Evolutionary conservation across 2,797 vertebrate genomes (phyloP).

Genomic region (Lacerta agilis): DNA sequence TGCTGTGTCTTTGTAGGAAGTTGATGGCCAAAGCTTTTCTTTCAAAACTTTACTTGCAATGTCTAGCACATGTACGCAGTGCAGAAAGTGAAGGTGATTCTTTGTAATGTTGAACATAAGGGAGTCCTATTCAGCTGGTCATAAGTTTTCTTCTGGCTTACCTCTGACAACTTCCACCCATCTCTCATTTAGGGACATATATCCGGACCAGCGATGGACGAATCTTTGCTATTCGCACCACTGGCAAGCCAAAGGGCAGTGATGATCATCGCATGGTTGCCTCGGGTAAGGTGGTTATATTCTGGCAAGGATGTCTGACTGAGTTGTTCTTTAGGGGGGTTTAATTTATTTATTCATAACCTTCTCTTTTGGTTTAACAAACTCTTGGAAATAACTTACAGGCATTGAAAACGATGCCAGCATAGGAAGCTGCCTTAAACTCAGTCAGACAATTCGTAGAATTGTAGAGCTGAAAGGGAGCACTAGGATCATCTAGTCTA

Average conservation of each 20-base stretch:
- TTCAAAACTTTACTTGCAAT: background rate
- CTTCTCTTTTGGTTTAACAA: too few species aligned
- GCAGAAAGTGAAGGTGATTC: background rate
- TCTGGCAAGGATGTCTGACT: accelerated
- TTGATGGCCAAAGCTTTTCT: background rate
- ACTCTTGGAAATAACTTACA: too few species aligned
- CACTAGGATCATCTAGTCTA: too few species aligned
- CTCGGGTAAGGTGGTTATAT: conserved; percentile 79
- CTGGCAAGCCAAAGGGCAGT: conserved; percentile 87
- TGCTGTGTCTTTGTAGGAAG: too few species aligned
- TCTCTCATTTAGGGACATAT: conserved; percentile 87
- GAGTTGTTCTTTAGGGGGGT: accelerated
- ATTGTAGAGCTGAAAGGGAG: too few species aligned
- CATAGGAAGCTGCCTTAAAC: too few species aligned
- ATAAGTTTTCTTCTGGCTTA: background rate
- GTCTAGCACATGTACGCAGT: too few species aligned
- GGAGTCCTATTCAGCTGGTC: background rate
- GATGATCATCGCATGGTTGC: conserved; percentile 81
- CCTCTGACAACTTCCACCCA: background rate
- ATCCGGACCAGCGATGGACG: conserved; percentile 96
- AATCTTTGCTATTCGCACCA: conserved; percentile 96
- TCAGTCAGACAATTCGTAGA: too few species aligned
- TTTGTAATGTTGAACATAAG: too few species aligned
- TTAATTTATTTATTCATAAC: background rate
- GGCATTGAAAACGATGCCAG: too few species aligned